These are phyloP conservation scores for Diabrotica virgifera DNA, from an alignment of 1,140 invertebrate genomes.

Conservation along the genomic window DNA sequence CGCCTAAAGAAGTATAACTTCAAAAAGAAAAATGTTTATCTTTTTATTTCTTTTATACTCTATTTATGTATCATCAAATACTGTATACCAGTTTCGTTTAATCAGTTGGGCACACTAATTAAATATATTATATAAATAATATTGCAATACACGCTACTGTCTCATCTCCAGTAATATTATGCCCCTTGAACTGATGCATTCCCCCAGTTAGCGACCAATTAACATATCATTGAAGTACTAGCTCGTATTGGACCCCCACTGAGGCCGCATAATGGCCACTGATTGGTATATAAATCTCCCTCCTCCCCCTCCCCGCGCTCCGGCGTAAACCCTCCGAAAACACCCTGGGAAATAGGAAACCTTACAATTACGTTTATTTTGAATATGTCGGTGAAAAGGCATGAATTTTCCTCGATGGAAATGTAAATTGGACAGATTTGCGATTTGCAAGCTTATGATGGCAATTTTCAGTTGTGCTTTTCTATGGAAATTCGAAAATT, in stretches of 20 bases:
- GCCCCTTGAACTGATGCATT: conserved; percentile 9
- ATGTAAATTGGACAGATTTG: conserved; percentile 11
- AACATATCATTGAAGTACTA: conserved; percentile 27
- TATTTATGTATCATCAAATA: too few relatives aligned
- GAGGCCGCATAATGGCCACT: conserved; percentile 23
- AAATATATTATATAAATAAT: too few relatives aligned
- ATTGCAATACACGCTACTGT: not conserved
- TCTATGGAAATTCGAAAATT: conserved; percentile 10
- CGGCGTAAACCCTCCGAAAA: not conserved
- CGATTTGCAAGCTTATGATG: not conserved
- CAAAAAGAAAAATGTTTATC: too few relatives aligned
- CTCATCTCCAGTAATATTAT: not conserved
- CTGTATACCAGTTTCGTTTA: too few relatives aligned
- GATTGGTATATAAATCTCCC: conserved; percentile 23
- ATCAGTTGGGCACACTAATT: too few relatives aligned
- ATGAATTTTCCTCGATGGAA: not conserved
- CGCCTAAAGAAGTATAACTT: too few relatives aligned
- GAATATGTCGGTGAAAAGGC: conserved; percentile 11
- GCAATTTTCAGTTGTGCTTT: conserved; percentile 11
- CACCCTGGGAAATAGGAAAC: conserved; percentile 13
- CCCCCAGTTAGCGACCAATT: conserved; percentile 22
- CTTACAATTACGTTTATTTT: conserved; percentile 16
- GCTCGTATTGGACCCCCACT: conserved; percentile 19
- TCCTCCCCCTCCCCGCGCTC: conserved; percentile 1
- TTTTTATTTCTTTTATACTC: too few relatives aligned